phyloP scores from a whole-genome alignment of 2,113 vertebrate genomes.

The Salvator merianae region DNA sequence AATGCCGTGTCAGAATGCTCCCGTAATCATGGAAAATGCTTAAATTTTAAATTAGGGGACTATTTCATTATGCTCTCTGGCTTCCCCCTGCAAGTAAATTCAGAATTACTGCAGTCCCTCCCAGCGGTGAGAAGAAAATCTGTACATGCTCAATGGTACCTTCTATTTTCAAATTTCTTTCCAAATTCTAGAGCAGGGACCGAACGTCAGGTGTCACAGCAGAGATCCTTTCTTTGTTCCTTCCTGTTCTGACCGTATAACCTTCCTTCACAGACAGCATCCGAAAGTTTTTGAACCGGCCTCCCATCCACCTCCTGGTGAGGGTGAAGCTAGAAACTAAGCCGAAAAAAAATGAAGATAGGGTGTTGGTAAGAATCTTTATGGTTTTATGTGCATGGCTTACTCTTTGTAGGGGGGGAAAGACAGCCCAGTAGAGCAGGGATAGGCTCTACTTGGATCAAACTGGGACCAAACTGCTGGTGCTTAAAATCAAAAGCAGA shows the following conservation, averaged over 20 bases:
- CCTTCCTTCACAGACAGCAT: constrained; percentile 65
- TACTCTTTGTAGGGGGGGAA: too few species aligned
- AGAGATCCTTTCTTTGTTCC: too few species aligned
- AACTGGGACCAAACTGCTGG: too few species aligned
- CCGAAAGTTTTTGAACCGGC: constrained; percentile 69
- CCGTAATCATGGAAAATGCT: neutral
- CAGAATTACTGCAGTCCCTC: neutral
- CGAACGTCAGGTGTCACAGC: too few species aligned
- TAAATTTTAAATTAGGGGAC: too few species aligned
- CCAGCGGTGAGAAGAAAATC: neutral
- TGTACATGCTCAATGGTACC: neutral
- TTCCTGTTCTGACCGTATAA: neutral
- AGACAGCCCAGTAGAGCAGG: too few species aligned
- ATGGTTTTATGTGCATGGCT: neutral
- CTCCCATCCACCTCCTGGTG: constrained; percentile 67
- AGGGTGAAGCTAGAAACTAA: constrained; percentile 73
- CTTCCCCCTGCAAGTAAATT: neutral
- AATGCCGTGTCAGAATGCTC: too few species aligned
- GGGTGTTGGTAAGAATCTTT: constrained; percentile 68
- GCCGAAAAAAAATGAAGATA: constrained; percentile 73
- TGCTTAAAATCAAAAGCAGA: neutral
- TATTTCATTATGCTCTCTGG: too few species aligned
- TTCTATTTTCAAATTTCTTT: neutral
- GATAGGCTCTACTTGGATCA: too few species aligned
- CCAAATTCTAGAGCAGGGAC: neutral